Evolutionary conservation across 1,140 invertebrate species (phyloP).

Genomic region (Drosophila sturtevanti): DNA sequence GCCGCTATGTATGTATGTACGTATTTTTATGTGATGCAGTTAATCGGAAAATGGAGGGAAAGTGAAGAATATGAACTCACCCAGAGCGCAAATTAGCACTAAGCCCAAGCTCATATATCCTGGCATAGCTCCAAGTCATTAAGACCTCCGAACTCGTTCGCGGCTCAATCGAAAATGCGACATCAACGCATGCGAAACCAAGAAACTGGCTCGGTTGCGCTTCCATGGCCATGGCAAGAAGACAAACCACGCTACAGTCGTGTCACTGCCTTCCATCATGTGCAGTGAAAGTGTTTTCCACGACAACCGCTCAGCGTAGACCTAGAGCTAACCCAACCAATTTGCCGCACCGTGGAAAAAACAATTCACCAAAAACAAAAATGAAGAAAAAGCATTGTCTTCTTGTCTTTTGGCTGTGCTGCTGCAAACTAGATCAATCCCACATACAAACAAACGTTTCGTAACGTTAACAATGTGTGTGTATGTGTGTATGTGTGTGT

Average conservation of each 20-base stretch:
- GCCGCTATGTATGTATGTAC: constrained; percentile 26
- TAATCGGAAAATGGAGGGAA: not conserved
- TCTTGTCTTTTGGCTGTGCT: constrained; percentile 29
- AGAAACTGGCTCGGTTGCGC: constrained; percentile 70
- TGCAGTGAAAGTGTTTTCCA: constrained; percentile 80
- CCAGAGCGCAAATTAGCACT: constrained; percentile 42
- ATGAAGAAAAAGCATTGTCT: constrained; percentile 75
- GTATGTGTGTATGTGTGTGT: not conserved
- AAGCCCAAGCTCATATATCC: constrained; percentile 30
- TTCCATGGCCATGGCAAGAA: constrained; percentile 64
- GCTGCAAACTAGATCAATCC: constrained; percentile 69
- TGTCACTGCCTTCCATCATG: constrained; percentile 74
- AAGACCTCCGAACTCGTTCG: constrained; percentile 54
- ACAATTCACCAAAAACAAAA: constrained; percentile 26
- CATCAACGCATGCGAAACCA: constrained; percentile 61
- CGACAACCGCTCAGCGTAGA: constrained; percentile 44
- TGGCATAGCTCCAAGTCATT: constrained; percentile 23
- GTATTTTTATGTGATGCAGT: not conserved
- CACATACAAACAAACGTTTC: constrained; percentile 28
- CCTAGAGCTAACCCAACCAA: constrained; percentile 25
- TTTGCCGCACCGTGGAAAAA: constrained; percentile 60
- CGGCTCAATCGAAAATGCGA: constrained; percentile 59
- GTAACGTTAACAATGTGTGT: not conserved
- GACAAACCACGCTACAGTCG: constrained; percentile 44
- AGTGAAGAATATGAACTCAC: constrained; percentile 26